Conservation (phyloP, 2,797 vertebrate species). For the Cephalopachus bancanus region DNA sequence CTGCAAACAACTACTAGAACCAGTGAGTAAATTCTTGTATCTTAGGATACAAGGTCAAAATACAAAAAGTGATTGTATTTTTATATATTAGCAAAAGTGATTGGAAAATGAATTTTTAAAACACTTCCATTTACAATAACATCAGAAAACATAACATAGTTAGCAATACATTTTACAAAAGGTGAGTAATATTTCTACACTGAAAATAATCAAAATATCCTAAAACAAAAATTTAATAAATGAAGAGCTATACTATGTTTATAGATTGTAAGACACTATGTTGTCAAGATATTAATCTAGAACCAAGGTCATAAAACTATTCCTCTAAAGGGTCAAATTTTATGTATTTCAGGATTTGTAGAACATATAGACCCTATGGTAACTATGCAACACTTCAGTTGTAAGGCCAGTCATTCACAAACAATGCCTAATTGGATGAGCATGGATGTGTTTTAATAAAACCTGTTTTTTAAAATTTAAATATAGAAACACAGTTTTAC, state of each 20-base stretch:
- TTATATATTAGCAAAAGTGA: background rate
- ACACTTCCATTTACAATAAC: background rate
- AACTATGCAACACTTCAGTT: background rate
- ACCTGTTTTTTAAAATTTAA: too few relatives aligned
- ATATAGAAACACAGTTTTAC: too few relatives aligned
- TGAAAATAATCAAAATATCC: background rate
- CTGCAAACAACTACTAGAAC: background rate
- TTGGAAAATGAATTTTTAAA: background rate
- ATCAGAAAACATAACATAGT: background rate
- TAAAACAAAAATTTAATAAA: background rate
- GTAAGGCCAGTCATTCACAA: background rate
- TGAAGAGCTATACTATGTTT: background rate
- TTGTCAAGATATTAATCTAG: background rate
- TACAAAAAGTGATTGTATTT: background rate
- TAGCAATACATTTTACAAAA: background rate
- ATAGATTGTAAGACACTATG: background rate
- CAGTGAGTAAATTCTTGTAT: background rate
- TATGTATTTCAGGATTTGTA: background rate
- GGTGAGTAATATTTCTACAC: background rate
- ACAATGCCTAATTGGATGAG: background rate
- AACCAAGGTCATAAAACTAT: background rate
- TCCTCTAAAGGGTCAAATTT: background rate
- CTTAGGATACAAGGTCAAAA: background rate
- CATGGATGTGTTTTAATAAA: background rate
- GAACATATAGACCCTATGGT: background rate